These are phyloP conservation scores for Limonius californicus DNA, from an alignment of 1,140 invertebrate genomes.

Conservation along the genomic window DNA sequence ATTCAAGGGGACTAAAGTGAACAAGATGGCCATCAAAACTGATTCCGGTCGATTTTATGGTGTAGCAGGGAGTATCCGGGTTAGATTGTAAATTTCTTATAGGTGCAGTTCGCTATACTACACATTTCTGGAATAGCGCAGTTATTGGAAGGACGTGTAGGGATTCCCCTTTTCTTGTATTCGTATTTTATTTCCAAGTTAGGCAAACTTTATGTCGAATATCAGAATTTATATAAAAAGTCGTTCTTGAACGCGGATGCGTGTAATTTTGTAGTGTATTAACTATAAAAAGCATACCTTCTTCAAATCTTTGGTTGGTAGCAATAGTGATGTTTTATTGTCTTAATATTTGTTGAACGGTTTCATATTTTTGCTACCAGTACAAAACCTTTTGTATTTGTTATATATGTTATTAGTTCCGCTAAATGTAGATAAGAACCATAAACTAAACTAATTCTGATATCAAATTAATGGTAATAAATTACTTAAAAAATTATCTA, in stretches of 20 bases:
- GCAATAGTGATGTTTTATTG: too few relatives aligned
- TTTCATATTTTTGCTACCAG: background rate
- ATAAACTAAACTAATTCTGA: background rate
- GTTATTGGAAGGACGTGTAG: background rate
- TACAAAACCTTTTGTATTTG: background rate
- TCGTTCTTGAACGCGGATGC: too few relatives aligned
- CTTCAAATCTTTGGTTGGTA: too few relatives aligned
- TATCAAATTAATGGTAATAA: conserved; percentile 8
- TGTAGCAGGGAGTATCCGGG: conserved; percentile 10
- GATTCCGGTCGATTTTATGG: conserved; percentile 14
- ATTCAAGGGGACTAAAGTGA: conserved; percentile 11
- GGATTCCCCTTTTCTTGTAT: background rate
- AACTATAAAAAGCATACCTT: background rate
- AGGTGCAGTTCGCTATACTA: background rate
- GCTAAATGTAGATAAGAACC: background rate
- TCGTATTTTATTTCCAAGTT: too few relatives aligned
- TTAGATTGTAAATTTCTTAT: conserved; percentile 13
- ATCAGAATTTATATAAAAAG: too few relatives aligned
- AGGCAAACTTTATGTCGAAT: too few relatives aligned
- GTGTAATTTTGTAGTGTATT: too few relatives aligned
- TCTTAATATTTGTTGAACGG: too few relatives aligned
- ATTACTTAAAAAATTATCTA: conserved; percentile 14
- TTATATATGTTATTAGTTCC: background rate
- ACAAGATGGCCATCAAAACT: conserved; percentile 14
- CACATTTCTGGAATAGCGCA: background rate